Percentiles rank a stretch among this genome's conserved stretches.
Conservation (phyloP, 2,888 invertebrate species). For the Athalia rosae region DNA sequence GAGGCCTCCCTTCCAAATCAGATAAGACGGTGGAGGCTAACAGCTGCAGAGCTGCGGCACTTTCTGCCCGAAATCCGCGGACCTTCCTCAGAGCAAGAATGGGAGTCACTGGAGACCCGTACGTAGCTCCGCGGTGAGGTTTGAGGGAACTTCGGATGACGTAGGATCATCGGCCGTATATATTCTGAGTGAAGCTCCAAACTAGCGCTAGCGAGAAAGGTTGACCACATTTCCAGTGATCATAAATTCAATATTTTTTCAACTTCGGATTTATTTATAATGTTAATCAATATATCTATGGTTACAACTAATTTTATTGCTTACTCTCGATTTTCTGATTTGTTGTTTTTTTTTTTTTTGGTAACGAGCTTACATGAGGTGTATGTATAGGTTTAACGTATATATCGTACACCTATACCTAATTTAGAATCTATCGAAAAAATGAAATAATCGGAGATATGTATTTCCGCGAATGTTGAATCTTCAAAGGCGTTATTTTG, state of each 20-base stretch:
- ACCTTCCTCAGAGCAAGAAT: constrained; percentile 74
- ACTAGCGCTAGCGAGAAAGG: constrained; percentile 58
- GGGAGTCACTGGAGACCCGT: constrained; percentile 71
- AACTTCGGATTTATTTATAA: neutral
- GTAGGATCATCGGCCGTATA: constrained; percentile 4
- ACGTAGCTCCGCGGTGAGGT: constrained; percentile 72
- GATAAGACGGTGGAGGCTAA: constrained; percentile 68
- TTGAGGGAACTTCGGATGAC: constrained; percentile 65
- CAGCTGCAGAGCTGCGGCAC: constrained; percentile 72
- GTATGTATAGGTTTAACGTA: no score
- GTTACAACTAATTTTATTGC: neutral
- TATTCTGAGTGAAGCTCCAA: constrained; percentile 44
- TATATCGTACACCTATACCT: no score
- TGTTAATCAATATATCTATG: neutral
- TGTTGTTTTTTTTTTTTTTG: neutral
- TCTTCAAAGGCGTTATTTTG: neutral
- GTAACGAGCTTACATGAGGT: neutral
- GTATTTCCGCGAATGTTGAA: neutral
- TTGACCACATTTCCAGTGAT: neutral
- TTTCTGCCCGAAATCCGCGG: constrained; percentile 76
- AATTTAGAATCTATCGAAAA: neutral
- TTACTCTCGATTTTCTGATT: neutral
- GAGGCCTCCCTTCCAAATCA: constrained; percentile 55
- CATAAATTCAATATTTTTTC: neutral
- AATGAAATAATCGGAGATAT: neutral